Evolutionary conservation across 2,113 vertebrate genomes (phyloP).

Genomic region (Chionodraco myersi): DNA sequence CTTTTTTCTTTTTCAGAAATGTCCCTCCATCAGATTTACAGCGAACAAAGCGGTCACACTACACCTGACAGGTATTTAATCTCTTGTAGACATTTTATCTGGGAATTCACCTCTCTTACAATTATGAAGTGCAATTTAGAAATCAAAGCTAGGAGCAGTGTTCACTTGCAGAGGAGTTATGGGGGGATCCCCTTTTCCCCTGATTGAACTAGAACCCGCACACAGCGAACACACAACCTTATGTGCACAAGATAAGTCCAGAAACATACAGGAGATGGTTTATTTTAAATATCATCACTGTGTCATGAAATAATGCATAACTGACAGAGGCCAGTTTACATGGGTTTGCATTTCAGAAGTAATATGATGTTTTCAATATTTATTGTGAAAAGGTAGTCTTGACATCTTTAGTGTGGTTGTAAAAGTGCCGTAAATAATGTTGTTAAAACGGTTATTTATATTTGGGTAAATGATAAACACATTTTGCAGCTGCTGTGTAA

Average conservation of each 20-base stretch:
- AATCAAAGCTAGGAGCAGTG: constrained; percentile 65
- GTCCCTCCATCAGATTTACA: constrained; percentile 89
- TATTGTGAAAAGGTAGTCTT: not conserved
- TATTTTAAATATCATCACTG: constrained; percentile 31
- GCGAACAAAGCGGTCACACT: constrained; percentile 92
- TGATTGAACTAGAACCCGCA: constrained; percentile 42
- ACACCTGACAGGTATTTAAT: constrained; percentile 93
- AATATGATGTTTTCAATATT: not conserved
- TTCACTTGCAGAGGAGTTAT: constrained; percentile 55
- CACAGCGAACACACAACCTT: constrained; percentile 44
- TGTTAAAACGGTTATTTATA: not conserved
- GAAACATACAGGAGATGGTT: constrained; percentile 15
- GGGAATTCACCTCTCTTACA: constrained; percentile 72
- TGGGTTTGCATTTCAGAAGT: constrained; percentile 12
- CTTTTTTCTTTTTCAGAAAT: constrained; percentile 72
- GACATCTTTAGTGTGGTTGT: not conserved
- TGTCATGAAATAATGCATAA: constrained; percentile 22
- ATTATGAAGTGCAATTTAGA: constrained; percentile 72
- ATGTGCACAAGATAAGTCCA: constrained; percentile 30
- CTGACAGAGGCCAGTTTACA: constrained; percentile 8
- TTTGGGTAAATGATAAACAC: not conserved
- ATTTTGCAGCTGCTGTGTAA: not conserved
- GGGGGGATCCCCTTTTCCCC: constrained; percentile 26
- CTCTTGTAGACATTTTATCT: constrained; percentile 74
- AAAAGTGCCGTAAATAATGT: not conserved